A percentile compares a stretch with the other conserved stretches of the same genome.
Conservation (phyloP, 2,888 invertebrate species). For the Tineola bisselliella region DNA sequence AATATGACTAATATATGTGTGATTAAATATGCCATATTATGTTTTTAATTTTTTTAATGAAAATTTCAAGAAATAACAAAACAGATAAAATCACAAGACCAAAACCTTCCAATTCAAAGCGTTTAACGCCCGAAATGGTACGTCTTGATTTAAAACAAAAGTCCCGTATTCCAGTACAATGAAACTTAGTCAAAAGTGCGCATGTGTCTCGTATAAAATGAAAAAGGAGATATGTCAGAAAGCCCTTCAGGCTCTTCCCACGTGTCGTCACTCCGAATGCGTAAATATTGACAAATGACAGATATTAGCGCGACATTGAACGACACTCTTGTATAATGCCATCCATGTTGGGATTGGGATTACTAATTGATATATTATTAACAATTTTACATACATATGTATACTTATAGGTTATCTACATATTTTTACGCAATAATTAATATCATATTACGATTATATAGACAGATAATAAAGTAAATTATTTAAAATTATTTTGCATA, state of each 20-base stretch:
- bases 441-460: no score
- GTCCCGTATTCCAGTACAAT: neutral
- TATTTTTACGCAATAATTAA: no score
- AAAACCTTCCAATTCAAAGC: neutral
- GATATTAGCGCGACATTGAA: neutral
- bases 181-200: neutral
- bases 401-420: no score
- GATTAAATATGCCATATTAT: no score
- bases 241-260: neutral
- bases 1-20: no score
- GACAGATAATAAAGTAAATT: no score
- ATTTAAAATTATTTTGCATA: no score
- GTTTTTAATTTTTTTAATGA: no score
- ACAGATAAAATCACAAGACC: neutral
- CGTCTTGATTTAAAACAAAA: neutral
- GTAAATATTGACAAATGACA: constrained; percentile 5
- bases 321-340: neutral
- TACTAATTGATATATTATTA: neutral
- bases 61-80: no score
- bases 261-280: neutral
- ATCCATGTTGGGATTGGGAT: neutral
- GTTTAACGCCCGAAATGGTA: neutral
- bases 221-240: neutral
- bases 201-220: neutral
- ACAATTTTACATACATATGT: no score